phyloP scores from a whole-genome alignment of 2,113 vertebrate genomes.

The Falco punctatus region DNA sequence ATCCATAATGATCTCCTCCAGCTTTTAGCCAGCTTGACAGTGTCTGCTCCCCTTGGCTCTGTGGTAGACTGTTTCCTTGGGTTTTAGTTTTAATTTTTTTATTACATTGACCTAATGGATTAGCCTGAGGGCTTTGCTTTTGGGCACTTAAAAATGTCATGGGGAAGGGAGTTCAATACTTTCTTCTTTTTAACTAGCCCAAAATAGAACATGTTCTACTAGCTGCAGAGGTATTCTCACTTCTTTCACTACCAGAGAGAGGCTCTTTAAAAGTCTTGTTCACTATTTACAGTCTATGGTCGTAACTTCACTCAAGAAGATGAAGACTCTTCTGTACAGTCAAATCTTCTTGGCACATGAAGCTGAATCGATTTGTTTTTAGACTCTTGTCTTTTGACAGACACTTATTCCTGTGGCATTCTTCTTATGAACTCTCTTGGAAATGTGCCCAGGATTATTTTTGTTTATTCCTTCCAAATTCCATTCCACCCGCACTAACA shows the following conservation, averaged over 20 bases:
- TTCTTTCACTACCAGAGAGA: not conserved
- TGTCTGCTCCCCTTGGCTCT: not conserved
- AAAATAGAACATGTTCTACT: not conserved
- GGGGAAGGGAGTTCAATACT: not conserved
- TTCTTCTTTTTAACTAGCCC: not conserved
- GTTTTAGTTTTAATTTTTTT: not conserved
- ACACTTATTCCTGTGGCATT: constrained; percentile 43
- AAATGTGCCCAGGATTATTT: constrained; percentile 54
- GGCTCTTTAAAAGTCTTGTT: not conserved
- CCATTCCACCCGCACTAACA: not conserved
- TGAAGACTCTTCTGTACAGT: not conserved
- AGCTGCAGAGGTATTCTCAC: not conserved
- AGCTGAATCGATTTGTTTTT: constrained; percentile 19
- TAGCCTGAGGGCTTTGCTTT: not conserved
- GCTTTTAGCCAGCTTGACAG: not conserved
- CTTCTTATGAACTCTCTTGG: constrained; percentile 47
- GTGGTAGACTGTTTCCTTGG: not conserved
- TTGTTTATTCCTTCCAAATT: constrained; percentile 65
- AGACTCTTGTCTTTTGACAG: constrained; percentile 43
- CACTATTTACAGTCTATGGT: not conserved
- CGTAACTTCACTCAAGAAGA: not conserved
- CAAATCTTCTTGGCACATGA: not conserved
- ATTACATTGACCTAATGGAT: not conserved
- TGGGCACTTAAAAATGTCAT: not conserved
- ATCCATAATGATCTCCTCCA: not conserved